Conservation (phyloP, 2,113 vertebrate species). For the Cyanoramphus novaezelandiae region DNA sequence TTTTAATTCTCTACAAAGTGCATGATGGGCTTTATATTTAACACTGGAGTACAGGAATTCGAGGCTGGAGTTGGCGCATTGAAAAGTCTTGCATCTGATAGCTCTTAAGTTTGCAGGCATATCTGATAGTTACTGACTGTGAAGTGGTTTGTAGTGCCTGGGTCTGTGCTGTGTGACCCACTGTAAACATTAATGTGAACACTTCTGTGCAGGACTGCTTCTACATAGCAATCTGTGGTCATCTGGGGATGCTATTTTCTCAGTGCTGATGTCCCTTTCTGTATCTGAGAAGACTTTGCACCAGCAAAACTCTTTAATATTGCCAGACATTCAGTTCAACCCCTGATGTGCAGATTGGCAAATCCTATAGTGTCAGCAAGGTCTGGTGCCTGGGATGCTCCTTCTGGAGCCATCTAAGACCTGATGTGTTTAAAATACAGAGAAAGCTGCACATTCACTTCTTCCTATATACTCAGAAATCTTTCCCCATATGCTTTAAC, state of each 20-base stretch:
- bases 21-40: background rate
- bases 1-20: background rate
- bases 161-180: background rate
- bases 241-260: background rate
- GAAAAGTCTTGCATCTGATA: fast-evolving
- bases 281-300: background rate
- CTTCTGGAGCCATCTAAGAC: slow-evolving; percentile 62
- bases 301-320: background rate
- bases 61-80: background rate
- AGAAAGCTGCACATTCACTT: slow-evolving; percentile 3
- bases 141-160: background rate
- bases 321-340: background rate
- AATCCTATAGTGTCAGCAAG: background rate
- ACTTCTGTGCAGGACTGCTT: background rate
- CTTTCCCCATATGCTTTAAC: slow-evolving; percentile 69
- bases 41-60: background rate
- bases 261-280: background rate
- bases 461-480: slow-evolving; percentile 33
- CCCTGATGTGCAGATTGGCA: background rate
- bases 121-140: background rate
- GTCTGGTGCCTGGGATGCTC: slow-evolving; percentile 13
- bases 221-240: background rate
- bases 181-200: background rate
- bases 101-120: background rate
- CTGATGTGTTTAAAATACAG: slow-evolving; percentile 35